phyloP scores from a whole-genome alignment of 1,140 invertebrate species.

The Dinothrombium tinctorium region DNA sequence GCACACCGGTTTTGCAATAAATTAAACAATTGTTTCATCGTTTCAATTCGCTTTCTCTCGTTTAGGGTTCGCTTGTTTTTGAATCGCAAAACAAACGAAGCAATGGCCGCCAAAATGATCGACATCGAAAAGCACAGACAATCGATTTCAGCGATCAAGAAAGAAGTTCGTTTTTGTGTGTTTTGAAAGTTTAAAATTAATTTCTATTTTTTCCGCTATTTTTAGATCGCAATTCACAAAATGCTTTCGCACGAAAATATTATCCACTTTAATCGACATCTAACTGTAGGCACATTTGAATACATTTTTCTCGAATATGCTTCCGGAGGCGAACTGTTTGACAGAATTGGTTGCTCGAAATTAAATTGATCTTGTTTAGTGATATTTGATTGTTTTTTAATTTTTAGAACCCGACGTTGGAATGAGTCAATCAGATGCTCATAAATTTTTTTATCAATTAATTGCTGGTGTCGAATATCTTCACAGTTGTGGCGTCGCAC shows the following conservation, averaged over 20 bases:
- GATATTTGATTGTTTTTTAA: conserved; percentile 21
- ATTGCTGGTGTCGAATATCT: conserved; percentile 59
- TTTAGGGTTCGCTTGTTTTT: conserved; percentile 69
- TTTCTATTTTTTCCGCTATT: no score
- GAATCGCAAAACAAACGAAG: conserved; percentile 51
- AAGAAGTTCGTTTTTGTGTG: conserved; percentile 42
- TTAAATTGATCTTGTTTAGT: conserved; percentile 6
- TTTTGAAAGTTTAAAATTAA: no score
- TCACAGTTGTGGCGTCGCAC: conserved; percentile 51
- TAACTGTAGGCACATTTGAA: conserved; percentile 37
- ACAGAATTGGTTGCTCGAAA: conserved; percentile 45
- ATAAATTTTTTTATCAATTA: conserved; percentile 67
- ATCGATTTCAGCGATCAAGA: conserved; percentile 29
- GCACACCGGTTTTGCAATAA: conserved; percentile 2
- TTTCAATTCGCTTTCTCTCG: conserved; percentile 12
- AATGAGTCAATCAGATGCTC: conserved; percentile 52
- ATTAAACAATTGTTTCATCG: conserved; percentile 1
- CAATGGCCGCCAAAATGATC: conserved; percentile 79
- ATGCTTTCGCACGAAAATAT: conserved; percentile 61
- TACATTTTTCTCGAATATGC: conserved; percentile 95
- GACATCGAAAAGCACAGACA: conserved; percentile 42
- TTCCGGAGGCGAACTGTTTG: conserved; percentile 83
- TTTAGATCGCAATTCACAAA: conserved; percentile 61
- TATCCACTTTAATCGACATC: conserved; percentile 51
- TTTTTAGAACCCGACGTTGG: conserved; percentile 31